These are phyloP conservation scores for Kryptopterus vitreolus DNA, from an alignment of 2,797 vertebrate species.

Conservation along the genomic window DNA sequence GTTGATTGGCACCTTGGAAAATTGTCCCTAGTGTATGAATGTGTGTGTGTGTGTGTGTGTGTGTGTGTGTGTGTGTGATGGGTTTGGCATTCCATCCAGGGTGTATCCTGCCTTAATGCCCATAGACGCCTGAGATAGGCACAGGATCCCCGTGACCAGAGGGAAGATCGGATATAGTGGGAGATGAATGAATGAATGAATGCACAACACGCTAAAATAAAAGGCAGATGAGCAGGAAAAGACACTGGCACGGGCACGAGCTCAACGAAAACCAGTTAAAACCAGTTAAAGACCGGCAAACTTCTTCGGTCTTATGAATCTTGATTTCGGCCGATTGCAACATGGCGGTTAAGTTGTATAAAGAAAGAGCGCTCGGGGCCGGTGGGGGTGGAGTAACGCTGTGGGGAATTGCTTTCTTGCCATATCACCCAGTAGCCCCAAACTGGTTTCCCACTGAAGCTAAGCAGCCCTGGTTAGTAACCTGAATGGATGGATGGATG, in stretches of 20 bases:
- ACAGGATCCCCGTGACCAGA: too few relatives aligned
- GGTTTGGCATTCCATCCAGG: too few relatives aligned
- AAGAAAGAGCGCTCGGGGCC: neutral
- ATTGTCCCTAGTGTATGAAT: too few relatives aligned
- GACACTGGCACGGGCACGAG: neutral
- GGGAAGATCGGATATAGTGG: too few relatives aligned
- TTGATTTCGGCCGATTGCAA: neutral
- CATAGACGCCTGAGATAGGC: too few relatives aligned
- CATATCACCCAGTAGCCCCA: neutral
- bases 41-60: too few relatives aligned
- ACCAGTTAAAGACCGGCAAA: neutral
- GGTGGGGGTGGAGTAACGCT: neutral
- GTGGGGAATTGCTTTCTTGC: neutral
- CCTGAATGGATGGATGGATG: too few relatives aligned
- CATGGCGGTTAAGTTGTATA: neutral
- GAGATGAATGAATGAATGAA: too few relatives aligned
- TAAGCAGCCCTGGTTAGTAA: too few relatives aligned
- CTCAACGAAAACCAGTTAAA: neutral
- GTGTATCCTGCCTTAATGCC: too few relatives aligned
- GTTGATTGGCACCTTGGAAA: too few relatives aligned
- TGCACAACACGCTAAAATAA: neutral
- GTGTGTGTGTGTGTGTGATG: too few relatives aligned
- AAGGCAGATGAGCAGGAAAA: neutral
- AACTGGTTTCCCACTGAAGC: neutral
- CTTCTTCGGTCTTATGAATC: neutral